Conservation (phyloP, 2,888 invertebrate species). For the Tipula helvola region DNA sequence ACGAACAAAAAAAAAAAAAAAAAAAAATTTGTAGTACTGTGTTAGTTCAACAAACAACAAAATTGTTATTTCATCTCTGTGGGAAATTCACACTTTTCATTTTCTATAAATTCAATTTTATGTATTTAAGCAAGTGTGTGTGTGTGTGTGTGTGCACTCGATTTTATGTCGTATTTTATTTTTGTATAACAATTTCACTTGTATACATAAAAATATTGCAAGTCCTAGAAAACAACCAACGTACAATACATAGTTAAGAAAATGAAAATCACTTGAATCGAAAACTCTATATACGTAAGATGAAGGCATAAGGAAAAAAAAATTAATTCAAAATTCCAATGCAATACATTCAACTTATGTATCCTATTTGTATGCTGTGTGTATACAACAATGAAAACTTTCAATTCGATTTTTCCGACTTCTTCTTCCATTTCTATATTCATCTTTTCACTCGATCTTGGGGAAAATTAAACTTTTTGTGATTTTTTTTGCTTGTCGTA, state of each 20-base stretch:
- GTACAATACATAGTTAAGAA: no score
- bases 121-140: not conserved
- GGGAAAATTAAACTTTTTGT: not conserved
- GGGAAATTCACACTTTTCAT: constrained; percentile 9
- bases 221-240: not conserved
- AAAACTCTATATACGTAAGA: not conserved
- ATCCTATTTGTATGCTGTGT: not conserved
- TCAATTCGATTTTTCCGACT: not conserved
- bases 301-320: not conserved
- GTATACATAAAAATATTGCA: not conserved
- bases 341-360: not conserved
- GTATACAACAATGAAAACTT: not conserved
- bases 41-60: not conserved
- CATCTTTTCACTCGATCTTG: not conserved
- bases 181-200: not conserved
- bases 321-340: not conserved
- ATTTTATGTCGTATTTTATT: not conserved
- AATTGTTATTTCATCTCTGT: constrained; percentile 7
- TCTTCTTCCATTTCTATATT: not conserved
- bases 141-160: not conserved
- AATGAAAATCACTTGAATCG: not conserved
- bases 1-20: not conserved
- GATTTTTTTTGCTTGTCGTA: not conserved
- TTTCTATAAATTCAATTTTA: not conserved
- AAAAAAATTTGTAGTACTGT: not conserved